Evolutionary conservation across 2,888 invertebrate species (phyloP).

Genomic region (Rhingia rostrata): DNA sequence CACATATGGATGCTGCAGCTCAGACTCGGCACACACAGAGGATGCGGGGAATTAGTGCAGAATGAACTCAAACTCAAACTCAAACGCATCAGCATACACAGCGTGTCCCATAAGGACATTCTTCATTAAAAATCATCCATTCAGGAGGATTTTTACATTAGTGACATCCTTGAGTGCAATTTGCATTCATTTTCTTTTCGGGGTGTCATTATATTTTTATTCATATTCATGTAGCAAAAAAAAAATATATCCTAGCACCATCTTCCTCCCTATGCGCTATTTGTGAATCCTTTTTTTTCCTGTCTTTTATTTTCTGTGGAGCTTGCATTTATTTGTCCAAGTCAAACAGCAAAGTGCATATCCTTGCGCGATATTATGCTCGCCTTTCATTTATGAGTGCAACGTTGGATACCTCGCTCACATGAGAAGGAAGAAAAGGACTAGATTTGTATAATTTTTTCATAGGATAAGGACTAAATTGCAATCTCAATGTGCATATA

Average conservation of each 20-base stretch:
- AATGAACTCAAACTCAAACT: slow-evolving; percentile 64
- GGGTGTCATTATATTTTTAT: slow-evolving; percentile 70
- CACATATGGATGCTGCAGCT: neutral
- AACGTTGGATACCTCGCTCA: neutral
- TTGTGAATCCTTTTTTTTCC: slow-evolving; percentile 42
- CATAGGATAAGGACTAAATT: slow-evolving; percentile 74
- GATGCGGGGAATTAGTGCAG: slow-evolving; percentile 64
- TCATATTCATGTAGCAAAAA: slow-evolving; percentile 58
- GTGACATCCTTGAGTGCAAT: slow-evolving; percentile 75
- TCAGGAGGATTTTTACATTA: slow-evolving; percentile 74
- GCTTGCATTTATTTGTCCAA: slow-evolving; percentile 29
- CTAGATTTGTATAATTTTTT: slow-evolving; percentile 71
- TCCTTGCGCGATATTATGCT: slow-evolving; percentile 51
- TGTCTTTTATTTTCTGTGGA: slow-evolving; percentile 6
- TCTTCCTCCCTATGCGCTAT: slow-evolving; percentile 23
- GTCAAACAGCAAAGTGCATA: slow-evolving; percentile 73
- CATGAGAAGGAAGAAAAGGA: slow-evolving; percentile 35
- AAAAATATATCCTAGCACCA: neutral
- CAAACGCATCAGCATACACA: slow-evolving; percentile 55
- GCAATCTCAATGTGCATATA: slow-evolving; percentile 65
- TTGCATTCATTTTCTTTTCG: slow-evolving; percentile 73
- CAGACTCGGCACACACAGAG: neutral
- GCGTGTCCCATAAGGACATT: slow-evolving; percentile 63
- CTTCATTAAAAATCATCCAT: slow-evolving; percentile 75
- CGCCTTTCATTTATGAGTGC: neutral